Evolutionary conservation across 2,888 invertebrate species (phyloP).

Genomic region (Schizaphis graminum): DNA sequence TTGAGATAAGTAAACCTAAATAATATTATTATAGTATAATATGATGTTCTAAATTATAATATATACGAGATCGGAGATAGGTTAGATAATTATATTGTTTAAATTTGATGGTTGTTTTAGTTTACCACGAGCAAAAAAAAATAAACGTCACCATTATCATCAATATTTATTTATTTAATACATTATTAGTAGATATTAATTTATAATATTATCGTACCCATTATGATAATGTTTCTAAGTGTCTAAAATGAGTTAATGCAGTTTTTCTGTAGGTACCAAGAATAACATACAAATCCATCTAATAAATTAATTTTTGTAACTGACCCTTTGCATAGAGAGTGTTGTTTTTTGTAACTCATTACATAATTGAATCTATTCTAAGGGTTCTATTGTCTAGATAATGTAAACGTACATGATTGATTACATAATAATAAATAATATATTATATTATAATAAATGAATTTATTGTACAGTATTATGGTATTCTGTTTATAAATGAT

Average conservation of each 20-base stretch:
- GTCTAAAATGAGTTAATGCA: not conserved
- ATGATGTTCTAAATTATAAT: not conserved
- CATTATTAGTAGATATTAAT: not conserved
- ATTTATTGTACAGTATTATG: not conserved
- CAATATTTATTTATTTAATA: not conserved
- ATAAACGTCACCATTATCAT: not conserved
- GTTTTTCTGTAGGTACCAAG: not conserved
- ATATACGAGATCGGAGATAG: no score
- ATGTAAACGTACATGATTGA: not conserved
- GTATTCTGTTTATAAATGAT: not conserved
- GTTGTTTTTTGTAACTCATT: not conserved
- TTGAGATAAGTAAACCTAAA: not conserved
- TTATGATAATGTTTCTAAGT: not conserved
- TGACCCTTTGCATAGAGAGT: not conserved
- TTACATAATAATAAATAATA: not conserved
- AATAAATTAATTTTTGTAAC: slow-evolving; percentile 16
- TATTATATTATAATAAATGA: not conserved
- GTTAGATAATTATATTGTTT: not conserved
- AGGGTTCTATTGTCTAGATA: not conserved
- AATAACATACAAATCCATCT: not conserved
- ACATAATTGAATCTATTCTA: not conserved
- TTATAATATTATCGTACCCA: not conserved
- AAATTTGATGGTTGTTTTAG: not conserved
- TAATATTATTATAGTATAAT: not conserved
- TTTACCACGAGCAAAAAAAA: not conserved